These are phyloP conservation scores for Pseudeuparius sepicola DNA, from an alignment of 2,888 invertebrate genomes.

Conservation along the genomic window DNA sequence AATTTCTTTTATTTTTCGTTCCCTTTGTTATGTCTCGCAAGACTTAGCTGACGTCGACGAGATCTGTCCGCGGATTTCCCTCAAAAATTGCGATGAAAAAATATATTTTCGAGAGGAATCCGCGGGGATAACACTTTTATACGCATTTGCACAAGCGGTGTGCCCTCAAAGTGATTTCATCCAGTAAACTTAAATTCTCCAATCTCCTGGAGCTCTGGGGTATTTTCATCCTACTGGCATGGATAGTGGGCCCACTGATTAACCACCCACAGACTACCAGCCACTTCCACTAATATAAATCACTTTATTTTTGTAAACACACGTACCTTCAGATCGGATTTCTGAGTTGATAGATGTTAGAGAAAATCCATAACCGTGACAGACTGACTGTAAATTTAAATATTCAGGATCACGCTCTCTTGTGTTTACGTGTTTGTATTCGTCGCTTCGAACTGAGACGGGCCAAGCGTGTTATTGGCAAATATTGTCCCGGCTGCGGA, in stretches of 20 bases:
- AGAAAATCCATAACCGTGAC: constrained; percentile 23
- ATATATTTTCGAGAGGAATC: too few relatives aligned
- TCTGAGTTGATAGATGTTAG: constrained; percentile 28
- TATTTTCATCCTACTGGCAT: too few relatives aligned
- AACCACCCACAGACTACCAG: constrained; percentile 37
- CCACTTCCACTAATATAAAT: constrained; percentile 36
- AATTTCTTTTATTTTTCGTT: constrained; percentile 30
- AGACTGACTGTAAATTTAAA: constrained; percentile 22
- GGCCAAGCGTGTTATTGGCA: too few relatives aligned
- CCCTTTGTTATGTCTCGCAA: constrained; percentile 35
- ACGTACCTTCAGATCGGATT: constrained; percentile 33
- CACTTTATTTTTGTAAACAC: constrained; percentile 36
- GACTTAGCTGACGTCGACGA: constrained; percentile 34
- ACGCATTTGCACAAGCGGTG: constrained; percentile 31
- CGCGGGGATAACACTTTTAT: constrained; percentile 17
- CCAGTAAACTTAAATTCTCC: too few relatives aligned
- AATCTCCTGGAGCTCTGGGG: too few relatives aligned
- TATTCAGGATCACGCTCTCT: constrained; percentile 14
- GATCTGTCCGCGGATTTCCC: too few relatives aligned
- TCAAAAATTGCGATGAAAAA: too few relatives aligned
- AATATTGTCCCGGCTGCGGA: too few relatives aligned
- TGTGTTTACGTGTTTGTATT: too few relatives aligned
- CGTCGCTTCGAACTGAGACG: too few relatives aligned
- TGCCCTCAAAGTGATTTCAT: too few relatives aligned
- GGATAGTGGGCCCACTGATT: too few relatives aligned